A percentile compares a stretch with the other conserved stretches of the same genome.
Evolutionary conservation across 2,113 vertebrate species (phyloP).

Genomic region (Tragelaphus strepsiceros): DNA sequence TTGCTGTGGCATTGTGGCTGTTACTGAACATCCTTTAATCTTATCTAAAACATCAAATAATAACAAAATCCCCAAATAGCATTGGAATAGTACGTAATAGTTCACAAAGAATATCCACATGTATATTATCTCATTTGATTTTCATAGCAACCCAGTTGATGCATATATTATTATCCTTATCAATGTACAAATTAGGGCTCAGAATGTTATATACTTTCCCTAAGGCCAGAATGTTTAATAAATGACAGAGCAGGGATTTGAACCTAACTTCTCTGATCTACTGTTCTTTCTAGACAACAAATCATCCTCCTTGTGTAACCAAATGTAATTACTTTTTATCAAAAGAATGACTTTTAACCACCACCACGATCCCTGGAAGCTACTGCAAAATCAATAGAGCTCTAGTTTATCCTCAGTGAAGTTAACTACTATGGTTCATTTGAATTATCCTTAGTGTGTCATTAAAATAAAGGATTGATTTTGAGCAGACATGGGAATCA

Average conservation of each 20-base stretch:
- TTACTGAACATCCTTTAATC: not conserved
- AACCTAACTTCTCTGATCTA: not conserved
- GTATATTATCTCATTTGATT: not conserved
- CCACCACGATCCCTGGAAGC: not conserved
- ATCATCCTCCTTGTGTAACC: not conserved
- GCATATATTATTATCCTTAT: not conserved
- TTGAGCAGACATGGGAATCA: slow-evolving; percentile 11
- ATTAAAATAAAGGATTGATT: slow-evolving; percentile 48
- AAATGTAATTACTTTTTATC: slow-evolving; percentile 37
- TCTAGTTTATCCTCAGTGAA: slow-evolving; percentile 46
- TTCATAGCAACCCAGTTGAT: not conserved
- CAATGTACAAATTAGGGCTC: not conserved
- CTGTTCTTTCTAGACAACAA: not conserved
- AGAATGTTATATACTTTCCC: not conserved
- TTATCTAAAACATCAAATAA: slow-evolving; percentile 22
- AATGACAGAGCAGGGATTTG: not conserved
- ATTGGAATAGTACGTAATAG: not conserved
- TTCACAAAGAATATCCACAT: not conserved
- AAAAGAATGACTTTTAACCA: slow-evolving; percentile 49
- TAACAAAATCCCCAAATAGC: not conserved
- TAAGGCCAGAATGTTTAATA: slow-evolving; percentile 16
- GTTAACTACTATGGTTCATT: slow-evolving; percentile 21
- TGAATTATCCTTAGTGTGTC: slow-evolving; percentile 29
- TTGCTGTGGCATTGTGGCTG: not conserved
- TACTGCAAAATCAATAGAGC: slow-evolving; percentile 45